Evolutionary conservation across 1,140 invertebrate species (phyloP), one percentile per base, ranked within the genome.

Genomic region (Drosophila burlai): DNA sequence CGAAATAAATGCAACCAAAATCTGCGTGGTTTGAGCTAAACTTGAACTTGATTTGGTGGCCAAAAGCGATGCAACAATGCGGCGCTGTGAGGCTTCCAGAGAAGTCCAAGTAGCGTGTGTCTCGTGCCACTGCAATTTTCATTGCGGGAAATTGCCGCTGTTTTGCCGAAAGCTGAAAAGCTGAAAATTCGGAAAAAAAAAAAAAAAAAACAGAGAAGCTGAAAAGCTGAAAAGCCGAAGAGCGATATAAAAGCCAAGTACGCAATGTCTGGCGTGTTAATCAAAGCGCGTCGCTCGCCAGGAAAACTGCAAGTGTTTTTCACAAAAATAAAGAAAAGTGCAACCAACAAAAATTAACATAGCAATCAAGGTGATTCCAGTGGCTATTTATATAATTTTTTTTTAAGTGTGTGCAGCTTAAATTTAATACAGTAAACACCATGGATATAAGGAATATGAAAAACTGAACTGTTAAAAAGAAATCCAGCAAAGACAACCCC

Each of bases 231-330:
- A 54, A 36, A 21, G 43, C 38, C 13, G 47, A 9, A 26, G 10
- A 57, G 13, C 11, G 43, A 80, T 89, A 89, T 89, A 89, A 90
- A 89, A 89, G 85, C 71, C 26, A 24, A 43, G 66, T 68, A 31
- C 36, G 64, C 57, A 47, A 49, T 60, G 46, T 16, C 58, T 61
- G 46, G 58, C 42, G 58, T 61, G 86, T 85, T 90, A 89, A 89
- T 91, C 85, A 90, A 82, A 91, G 60, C 81, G 81, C 85, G 78
- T 90, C 81, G 77, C 69, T 89, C 63, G 76, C 74, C 76, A 77
- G 65, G 68, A 61, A 71, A 77, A 82, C 69, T 83, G 66, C 80
- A 82, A 82, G 66, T 49, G 1, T 31, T 31, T 31, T 31, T 24
- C 38, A 2, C 5, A 34, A 52, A 34, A 29, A 63, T 38, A 52